phyloP scores from a whole-genome alignment of 2,797 vertebrate genomes.

The Eulemur albifrons region DNA sequence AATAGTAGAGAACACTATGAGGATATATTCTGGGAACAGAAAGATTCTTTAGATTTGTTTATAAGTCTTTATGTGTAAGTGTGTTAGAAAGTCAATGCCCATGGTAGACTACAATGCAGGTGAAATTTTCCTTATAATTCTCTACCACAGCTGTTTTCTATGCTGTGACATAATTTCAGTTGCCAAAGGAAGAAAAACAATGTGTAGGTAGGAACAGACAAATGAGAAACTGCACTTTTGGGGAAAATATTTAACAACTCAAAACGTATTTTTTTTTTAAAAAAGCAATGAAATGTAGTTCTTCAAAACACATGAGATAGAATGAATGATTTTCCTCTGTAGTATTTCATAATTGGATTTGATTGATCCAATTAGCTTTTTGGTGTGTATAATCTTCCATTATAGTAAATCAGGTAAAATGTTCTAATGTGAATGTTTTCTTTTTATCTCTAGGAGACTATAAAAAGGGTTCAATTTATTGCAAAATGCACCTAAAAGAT shows the following conservation, averaged over 20 bases:
- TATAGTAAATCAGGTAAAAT: conserved; percentile 50
- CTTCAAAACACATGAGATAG: conserved; percentile 18
- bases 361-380: conserved; percentile 59
- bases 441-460: conserved; percentile 48
- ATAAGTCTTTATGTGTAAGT: neutral
- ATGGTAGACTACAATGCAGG: neutral
- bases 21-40: neutral
- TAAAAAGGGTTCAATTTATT: conserved; percentile 52
- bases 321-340: neutral
- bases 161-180: neutral
- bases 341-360: conserved; percentile 51
- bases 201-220: neutral
- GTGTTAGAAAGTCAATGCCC: neutral
- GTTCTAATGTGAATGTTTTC: conserved; percentile 50
- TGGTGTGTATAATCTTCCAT: conserved; percentile 34
- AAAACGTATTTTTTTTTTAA: neutral
- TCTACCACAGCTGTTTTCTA: neutral
- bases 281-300: conserved; percentile 23
- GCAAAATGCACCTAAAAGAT: conserved; percentile 45
- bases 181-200: neutral
- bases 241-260: conserved; percentile 4
- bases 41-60: neutral
- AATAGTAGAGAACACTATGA: neutral
- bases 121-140: neutral
- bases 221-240: neutral